Evolutionary conservation across 2,888 invertebrate genomes (phyloP), one percentile per base, ranked within the genome.

Genomic region (Ligdia adustata): DNA sequence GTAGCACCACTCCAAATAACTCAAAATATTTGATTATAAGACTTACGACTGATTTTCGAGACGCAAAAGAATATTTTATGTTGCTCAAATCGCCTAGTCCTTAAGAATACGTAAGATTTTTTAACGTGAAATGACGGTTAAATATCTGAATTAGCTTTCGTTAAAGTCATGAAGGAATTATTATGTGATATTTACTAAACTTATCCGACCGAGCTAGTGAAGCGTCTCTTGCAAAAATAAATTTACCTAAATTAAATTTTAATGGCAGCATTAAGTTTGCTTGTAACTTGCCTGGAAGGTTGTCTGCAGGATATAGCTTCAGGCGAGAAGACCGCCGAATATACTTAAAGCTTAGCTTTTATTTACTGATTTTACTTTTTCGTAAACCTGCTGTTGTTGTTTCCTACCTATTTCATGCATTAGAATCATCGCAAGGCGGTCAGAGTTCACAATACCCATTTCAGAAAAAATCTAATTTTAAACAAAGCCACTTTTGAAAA

Each of bases 401-500:
- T 38, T 20, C 3, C 3, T 13, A 20, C 13, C 18, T 29, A 9
- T 29, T 5, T n/a, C n/a, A n/a, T 29, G 28, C 16, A 27, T 38
- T 3, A 4, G 16, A 26, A 14, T 5, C 6, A 15, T 12, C 4
- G 9, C 37, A 35, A 26, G 26, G 9, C 20, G 9, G 16, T 11
- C 11, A 7, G 20, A 28, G 27, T 13, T 38, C 27, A 38, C 9
- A 37, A 22, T 37, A 12, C 27, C 45, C 26, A 49, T 46, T 55
- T 41, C 27, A 46, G 40, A 42, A 53, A 55, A 53, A 53, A 53
- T 58, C 37, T n/a, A n/a, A 52, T 55, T 46, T 46, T 15, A 29
- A 55, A 55, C 47, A 49, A 56, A 56, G 40, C 45, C 47, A 50
- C 47, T 54, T 55, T 40, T 20, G 27, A 44, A 50, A 34, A 49